These are phyloP conservation scores for Patagioenas fasciata DNA, from an alignment of 2,113 vertebrate species.

Conservation along the genomic window DNA sequence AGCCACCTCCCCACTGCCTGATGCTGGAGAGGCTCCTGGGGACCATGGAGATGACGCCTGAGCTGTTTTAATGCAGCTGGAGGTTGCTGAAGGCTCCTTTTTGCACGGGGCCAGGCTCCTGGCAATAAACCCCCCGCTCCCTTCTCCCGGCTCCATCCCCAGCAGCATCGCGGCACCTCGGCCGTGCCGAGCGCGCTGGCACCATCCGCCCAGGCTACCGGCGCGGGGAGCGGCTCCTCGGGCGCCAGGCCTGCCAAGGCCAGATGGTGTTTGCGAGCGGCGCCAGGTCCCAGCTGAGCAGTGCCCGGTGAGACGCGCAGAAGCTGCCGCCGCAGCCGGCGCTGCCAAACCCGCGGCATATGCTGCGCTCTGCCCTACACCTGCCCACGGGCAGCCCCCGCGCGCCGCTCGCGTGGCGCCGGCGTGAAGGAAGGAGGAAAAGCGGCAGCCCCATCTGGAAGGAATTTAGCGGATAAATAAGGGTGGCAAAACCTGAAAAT, in stretches of 20 bases:
- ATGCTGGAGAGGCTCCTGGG: neutral
- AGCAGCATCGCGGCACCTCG: neutral
- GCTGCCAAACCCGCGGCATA: constrained; percentile 81
- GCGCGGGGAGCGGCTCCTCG: constrained; percentile 6
- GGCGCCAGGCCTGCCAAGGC: constrained; percentile 72
- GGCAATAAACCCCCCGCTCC: accelerated
- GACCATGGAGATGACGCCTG: accelerated
- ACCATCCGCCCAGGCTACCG: neutral
- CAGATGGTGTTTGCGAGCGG: constrained; percentile 88
- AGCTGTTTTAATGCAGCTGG: accelerated
- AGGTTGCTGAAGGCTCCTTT: neutral
- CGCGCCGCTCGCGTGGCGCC: constrained; percentile 67
- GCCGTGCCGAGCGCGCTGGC: neutral
- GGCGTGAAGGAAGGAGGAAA: constrained; percentile 56
- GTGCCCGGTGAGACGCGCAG: constrained; percentile 78
- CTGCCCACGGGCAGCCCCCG: constrained; percentile 79
- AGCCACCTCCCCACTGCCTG: neutral
- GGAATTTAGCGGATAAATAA: constrained; percentile 64
- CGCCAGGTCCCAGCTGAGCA: constrained; percentile 83
- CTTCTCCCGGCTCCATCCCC: neutral
- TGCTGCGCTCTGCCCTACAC: constrained; percentile 83
- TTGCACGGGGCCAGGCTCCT: accelerated
- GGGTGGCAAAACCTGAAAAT: neutral
- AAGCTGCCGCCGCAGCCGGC: constrained; percentile 74
- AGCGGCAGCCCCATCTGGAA: constrained; percentile 77